phyloP scores from a whole-genome alignment of 2,888 invertebrate species.

The Lepidochitona cinerea region DNA sequence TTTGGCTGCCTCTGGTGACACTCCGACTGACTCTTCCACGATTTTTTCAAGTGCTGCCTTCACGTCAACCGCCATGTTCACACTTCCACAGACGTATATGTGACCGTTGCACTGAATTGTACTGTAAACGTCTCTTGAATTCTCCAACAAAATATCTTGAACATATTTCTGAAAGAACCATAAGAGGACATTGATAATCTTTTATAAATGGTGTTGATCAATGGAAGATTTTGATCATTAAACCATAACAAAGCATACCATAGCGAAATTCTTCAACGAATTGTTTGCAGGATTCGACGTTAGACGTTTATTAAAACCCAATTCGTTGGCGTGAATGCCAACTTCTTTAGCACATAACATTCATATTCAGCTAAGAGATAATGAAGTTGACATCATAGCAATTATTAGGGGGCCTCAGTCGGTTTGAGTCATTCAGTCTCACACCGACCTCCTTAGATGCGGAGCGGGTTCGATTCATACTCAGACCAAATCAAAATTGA shows the following conservation, averaged over 20 bases:
- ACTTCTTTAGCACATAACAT: no score
- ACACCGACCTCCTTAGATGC: no score
- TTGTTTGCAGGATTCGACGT: background rate
- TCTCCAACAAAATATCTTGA: conserved; percentile 87
- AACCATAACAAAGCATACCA: no score
- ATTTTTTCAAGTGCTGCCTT: conserved; percentile 90
- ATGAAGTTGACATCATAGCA: no score
- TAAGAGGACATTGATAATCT: background rate
- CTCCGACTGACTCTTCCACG: conserved; percentile 70
- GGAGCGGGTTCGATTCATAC: no score
- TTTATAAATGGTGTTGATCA: background rate
- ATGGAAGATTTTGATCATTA: background rate
- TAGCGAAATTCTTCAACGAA: no score
- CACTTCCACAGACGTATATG: conserved; percentile 96
- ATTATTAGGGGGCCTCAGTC: no score
- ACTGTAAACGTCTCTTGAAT: conserved; percentile 82
- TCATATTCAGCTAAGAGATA: no score
- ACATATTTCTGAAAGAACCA: conserved; percentile 83
- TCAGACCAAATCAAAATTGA: no score
- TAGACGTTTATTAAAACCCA: no score
- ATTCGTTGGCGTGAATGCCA: no score
- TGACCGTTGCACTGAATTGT: conserved; percentile 86
- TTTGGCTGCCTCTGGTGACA: conserved; percentile 86
- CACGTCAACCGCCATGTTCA: conserved; percentile 97
- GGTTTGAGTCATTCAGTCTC: no score